These are phyloP conservation scores for Platyrinchus mystaceus DNA, from an alignment of 2,797 vertebrate species.

Conservation along the genomic window DNA sequence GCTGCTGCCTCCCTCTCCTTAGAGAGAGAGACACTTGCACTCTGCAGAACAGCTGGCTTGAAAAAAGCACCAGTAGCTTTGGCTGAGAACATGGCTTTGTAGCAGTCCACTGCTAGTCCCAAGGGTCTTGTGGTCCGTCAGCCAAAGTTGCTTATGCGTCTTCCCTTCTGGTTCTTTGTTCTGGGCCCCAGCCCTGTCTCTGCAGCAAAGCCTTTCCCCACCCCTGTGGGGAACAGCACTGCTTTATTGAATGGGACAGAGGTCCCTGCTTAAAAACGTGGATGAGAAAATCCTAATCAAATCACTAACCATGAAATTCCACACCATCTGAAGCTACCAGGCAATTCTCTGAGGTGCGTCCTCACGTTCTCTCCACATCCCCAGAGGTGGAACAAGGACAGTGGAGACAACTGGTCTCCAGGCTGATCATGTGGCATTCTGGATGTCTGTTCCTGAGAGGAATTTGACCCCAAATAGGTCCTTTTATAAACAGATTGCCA, in stretches of 20 bases:
- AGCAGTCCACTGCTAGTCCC: not conserved
- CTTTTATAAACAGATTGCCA: not conserved
- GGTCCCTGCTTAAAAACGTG: not conserved
- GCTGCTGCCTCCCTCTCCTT: not conserved
- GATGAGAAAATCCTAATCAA: not conserved
- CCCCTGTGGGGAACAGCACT: not conserved
- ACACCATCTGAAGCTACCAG: fast-evolving
- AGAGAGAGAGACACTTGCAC: not conserved
- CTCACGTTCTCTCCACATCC: not conserved
- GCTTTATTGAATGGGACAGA: not conserved
- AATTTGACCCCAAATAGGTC: not conserved
- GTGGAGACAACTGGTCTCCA: not conserved
- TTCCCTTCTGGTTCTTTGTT: not conserved
- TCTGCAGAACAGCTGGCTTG: not conserved
- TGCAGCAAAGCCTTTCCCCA: not conserved
- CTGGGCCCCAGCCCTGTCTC: not conserved
- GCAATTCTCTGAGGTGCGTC: not conserved
- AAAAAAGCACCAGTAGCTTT: not conserved
- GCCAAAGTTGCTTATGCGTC: fast-evolving
- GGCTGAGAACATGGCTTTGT: not conserved
- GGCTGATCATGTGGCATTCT: fast-evolving
- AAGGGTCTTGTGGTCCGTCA: not conserved
- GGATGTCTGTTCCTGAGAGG: not conserved
- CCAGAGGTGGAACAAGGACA: not conserved
- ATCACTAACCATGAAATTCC: not conserved